Evolutionary conservation across 2,113 vertebrate species (phyloP).

Genomic region (Symphodus melops): DNA sequence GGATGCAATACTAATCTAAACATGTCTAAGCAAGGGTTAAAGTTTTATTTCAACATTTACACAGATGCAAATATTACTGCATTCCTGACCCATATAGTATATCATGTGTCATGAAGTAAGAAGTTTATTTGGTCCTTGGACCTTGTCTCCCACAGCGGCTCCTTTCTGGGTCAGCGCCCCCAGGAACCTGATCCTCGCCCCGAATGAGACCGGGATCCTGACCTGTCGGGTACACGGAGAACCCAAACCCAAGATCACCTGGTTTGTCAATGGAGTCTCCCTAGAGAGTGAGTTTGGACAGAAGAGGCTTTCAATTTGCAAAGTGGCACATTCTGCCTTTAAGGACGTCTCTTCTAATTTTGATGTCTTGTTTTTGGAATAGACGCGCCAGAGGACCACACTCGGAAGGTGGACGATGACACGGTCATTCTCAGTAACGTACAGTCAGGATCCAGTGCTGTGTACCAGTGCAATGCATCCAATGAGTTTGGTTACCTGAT

Average conservation of each 20-base stretch:
- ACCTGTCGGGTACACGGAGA: slow-evolving; percentile 92
- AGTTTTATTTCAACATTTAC: no score
- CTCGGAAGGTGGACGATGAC: slow-evolving; percentile 90
- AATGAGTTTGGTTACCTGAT: slow-evolving; percentile 96
- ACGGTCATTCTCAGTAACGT: slow-evolving; percentile 92
- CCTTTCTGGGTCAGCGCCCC: slow-evolving; percentile 96
- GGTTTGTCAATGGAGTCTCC: slow-evolving; percentile 92
- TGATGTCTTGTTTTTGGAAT: not conserved
- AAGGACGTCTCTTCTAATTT: no score
- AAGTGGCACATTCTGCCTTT: no score
- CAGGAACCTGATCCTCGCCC: slow-evolving; percentile 93
- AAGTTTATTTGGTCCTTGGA: no score
- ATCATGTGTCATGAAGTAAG: no score
- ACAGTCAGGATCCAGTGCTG: slow-evolving; percentile 91
- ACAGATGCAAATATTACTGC: no score
- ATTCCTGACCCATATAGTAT: no score
- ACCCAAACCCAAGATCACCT: slow-evolving; percentile 91
- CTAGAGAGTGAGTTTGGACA: slow-evolving; percentile 87
- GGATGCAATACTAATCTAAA: no score
- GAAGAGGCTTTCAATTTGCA: no score
- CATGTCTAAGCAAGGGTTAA: no score
- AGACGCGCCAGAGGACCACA: slow-evolving; percentile 90
- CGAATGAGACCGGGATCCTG: slow-evolving; percentile 91
- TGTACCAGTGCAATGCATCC: slow-evolving; percentile 96
- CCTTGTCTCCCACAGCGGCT: slow-evolving; percentile 83